Conservation (phyloP, 2,113 vertebrate species). For the Salminus brasiliensis region DNA sequence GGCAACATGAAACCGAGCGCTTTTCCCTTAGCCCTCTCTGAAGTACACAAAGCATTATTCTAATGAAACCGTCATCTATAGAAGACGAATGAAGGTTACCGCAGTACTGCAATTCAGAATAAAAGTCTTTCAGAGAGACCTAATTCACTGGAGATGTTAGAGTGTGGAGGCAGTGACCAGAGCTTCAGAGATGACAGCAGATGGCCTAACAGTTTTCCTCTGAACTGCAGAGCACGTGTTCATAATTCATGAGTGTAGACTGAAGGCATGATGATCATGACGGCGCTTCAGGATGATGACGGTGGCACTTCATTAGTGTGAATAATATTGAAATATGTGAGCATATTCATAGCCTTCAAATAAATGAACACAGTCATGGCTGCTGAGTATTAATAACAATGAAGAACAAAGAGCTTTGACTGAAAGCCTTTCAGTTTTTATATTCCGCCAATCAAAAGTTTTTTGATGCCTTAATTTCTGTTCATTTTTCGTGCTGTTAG, state of each 20-base stretch:
- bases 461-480: background rate
- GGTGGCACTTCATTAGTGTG: background rate
- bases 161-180: background rate
- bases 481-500: background rate
- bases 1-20: constrained; percentile 46
- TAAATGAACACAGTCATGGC: background rate
- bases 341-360: background rate
- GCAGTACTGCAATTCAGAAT: background rate
- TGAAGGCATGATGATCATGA: background rate
- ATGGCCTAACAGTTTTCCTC: background rate
- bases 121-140: background rate
- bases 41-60: constrained; percentile 52
- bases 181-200: background rate
- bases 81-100: constrained; percentile 59
- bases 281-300: background rate
- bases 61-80: constrained; percentile 30
- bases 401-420: background rate
- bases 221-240: background rate
- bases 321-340: background rate
- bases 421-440: background rate
- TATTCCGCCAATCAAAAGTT: background rate
- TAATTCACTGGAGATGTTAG: background rate
- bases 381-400: background rate
- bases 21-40: constrained; percentile 24
- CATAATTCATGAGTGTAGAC: background rate